phyloP scores from a whole-genome alignment of 2,797 vertebrate genomes.

The Siniperca undulata region DNA sequence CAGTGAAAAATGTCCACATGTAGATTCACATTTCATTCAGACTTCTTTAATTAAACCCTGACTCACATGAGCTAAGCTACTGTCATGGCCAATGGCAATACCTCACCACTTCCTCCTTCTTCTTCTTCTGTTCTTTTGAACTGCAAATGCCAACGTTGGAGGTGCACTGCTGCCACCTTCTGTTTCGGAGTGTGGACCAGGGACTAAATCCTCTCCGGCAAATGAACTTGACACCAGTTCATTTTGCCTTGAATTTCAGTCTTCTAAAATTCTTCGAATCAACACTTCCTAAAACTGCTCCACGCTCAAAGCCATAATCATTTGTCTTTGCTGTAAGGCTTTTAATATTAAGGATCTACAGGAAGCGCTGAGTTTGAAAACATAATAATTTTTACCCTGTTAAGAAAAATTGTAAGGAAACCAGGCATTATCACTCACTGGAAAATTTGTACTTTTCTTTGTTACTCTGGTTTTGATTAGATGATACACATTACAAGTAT shows the following conservation, averaged over 20 bases:
- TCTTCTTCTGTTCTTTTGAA: not conserved
- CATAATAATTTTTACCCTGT: too few relatives aligned
- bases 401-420: not conserved
- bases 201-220: not conserved
- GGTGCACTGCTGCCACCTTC: constrained; percentile 14
- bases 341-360: not conserved
- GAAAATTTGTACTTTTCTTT: not conserved
- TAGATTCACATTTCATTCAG: not conserved
- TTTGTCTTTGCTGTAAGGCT: not conserved
- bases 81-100: too few relatives aligned
- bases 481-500: not conserved
- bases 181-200: not conserved
- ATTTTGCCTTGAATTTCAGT: not conserved
- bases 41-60: not conserved
- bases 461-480: not conserved
- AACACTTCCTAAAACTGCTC: not conserved
- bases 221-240: not conserved
- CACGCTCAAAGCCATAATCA: not conserved
- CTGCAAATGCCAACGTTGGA: not conserved
- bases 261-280: too few relatives aligned
- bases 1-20: too few relatives aligned
- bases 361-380: not conserved
- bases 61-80: not conserved
- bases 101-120: not conserved
- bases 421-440: not conserved